Conservation (phyloP, 2,888 invertebrate genomes). For the Pharmacophagus antenor region DNA sequence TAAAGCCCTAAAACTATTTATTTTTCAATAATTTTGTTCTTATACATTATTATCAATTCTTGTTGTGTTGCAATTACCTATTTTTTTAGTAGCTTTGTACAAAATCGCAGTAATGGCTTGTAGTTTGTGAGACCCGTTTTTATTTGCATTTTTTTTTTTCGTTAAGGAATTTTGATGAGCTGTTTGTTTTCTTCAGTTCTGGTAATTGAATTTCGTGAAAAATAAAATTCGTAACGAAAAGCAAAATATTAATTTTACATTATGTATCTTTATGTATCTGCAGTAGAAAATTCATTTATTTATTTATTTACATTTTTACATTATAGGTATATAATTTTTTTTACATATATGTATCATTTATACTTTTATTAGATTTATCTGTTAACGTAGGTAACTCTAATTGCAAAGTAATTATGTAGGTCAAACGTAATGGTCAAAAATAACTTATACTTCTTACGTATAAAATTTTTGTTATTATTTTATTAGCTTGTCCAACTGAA, state of each 20-base stretch:
- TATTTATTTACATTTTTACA: too few species aligned
- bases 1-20: background rate
- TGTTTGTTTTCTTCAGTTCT: background rate
- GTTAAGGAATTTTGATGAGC: constrained; percentile 21
- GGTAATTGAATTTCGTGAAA: too few species aligned
- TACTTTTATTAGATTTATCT: background rate
- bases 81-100: constrained; percentile 26
- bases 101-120: constrained; percentile 36
- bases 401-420: background rate
- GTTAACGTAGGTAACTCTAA: background rate
- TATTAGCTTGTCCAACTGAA: background rate
- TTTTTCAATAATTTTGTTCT: background rate
- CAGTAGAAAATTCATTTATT: too few species aligned
- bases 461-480: background rate
- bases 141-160: constrained; percentile 20
- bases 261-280: background rate
- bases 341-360: too few species aligned
- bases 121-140: constrained; percentile 29
- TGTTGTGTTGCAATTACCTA: constrained; percentile 2
- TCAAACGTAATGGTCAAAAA: too few species aligned
- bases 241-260: background rate
- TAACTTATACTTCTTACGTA: background rate
- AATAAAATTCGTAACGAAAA: too few species aligned
- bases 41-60: background rate
- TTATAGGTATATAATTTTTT: too few species aligned